Evolutionary conservation across 2,113 vertebrate genomes (phyloP), one percentile per base, ranked within the genome.

Genomic region (Gasterosteus nipponicus): DNA sequence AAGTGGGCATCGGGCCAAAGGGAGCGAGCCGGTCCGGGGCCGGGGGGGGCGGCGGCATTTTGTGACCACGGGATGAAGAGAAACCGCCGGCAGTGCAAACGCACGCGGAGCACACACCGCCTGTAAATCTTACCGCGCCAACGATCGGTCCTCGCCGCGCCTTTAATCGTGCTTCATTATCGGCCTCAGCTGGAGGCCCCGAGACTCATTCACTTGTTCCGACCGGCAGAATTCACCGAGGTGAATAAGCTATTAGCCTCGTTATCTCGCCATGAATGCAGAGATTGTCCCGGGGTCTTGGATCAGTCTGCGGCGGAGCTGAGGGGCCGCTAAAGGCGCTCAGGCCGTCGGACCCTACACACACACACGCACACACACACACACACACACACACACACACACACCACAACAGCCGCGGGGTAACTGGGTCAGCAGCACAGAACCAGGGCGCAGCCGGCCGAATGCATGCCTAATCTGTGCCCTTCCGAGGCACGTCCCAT

Each of bases 81-180:
- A 87, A 87, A 87, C 86, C 66, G 42, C 83, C 90, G 86, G 84
- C 86, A 87, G 51, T 44, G n/a, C 60, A 70, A 60, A 84, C 62
- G 80, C 82, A 69, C 6, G 53, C 85, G 2, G 67, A 78, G 78
- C 22, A 26, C 22, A 26, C 22, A 26, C 22, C 22, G 22, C 77
- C 77, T 89, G 69, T 87, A 91, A 89, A 87, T 91, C 87, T 82
- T 68, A 75, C 81, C 80, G 74, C 68, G 57, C 62, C 71, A 91
- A 84, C 75, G 68, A 90, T 46, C 69, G 78, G 82, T 82, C 87
- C 80, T 85, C 81, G 58, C 80, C 67, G 77, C 84, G 76, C 78
- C 81, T 78, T 80, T 92, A 92, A 92, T 91, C 81, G 77, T 80
- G 67, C 77, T 85, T 89, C 86, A 90, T 93, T 86, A 89, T 79